Conservation (phyloP, 2,113 vertebrate genomes). For the Neomonachus schauinslandi region DNA sequence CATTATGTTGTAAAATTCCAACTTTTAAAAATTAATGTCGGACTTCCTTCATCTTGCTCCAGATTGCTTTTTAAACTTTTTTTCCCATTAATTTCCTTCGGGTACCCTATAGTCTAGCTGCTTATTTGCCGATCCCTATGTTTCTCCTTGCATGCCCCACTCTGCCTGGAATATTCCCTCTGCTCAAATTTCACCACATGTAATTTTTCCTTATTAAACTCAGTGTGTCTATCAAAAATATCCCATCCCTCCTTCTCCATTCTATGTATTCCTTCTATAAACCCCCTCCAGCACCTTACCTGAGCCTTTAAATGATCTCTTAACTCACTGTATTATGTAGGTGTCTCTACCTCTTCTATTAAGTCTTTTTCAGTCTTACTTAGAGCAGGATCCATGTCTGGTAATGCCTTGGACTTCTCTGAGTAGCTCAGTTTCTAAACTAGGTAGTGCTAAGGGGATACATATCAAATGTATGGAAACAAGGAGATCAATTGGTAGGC, state of each 20-base stretch:
- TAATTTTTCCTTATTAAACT: neutral
- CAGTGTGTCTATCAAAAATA: neutral
- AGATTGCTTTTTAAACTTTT: neutral
- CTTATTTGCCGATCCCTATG: neutral
- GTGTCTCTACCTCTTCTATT: neutral
- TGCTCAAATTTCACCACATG: neutral
- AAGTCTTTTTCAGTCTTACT: neutral
- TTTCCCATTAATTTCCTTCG: neutral
- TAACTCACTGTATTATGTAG: neutral
- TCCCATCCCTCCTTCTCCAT: neutral
- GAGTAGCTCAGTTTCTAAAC: neutral
- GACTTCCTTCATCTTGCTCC: neutral
- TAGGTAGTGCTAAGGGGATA: neutral
- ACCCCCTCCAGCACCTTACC: neutral
- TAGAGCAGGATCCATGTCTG: neutral
- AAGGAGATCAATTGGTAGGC: neutral
- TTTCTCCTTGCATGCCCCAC: neutral
- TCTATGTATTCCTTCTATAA: neutral
- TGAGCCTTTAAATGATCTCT: neutral
- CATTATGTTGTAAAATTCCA: neutral
- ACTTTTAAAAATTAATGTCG: neutral
- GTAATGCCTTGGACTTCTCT: neutral
- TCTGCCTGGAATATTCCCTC: neutral
- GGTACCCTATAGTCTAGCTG: neutral
- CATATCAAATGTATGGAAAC: neutral